Conservation (phyloP, 2,888 invertebrate species). For the Sericinus montela region DNA sequence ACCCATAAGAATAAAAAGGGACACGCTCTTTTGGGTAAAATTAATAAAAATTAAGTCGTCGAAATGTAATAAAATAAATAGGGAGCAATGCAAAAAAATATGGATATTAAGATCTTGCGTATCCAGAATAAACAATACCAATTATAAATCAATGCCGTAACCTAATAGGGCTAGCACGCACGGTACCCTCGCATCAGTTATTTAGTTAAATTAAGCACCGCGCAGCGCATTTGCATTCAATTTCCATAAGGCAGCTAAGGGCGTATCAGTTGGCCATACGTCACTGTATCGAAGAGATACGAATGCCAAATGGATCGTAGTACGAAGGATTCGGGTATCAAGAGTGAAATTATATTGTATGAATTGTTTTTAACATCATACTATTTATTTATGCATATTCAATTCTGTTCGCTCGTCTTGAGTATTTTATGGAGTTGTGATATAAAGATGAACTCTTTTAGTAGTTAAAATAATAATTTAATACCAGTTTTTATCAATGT, state of each 20-base stretch:
- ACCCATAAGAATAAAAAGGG: too few relatives aligned
- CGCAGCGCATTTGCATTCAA: conserved; percentile 73
- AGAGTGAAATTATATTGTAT: conserved; percentile 30
- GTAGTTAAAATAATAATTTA: too few relatives aligned
- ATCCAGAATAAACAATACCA: conserved; percentile 30
- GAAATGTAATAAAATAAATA: too few relatives aligned
- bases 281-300: conserved; percentile 62
- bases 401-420: too few relatives aligned
- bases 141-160: conserved; percentile 59
- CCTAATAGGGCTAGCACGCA: conserved; percentile 47
- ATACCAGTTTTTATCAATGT: too few relatives aligned
- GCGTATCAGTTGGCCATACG: conserved; percentile 70
- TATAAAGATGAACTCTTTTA: too few relatives aligned
- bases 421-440: too few relatives aligned
- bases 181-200: conserved; percentile 58
- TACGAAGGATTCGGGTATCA: conserved; percentile 42
- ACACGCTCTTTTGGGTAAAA: too few relatives aligned
- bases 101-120: background rate
- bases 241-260: conserved; percentile 68
- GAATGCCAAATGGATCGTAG: conserved; percentile 39
- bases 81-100: too few relatives aligned
- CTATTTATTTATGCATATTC: too few relatives aligned
- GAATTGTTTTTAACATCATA: conserved; percentile 20
- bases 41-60: too few relatives aligned
- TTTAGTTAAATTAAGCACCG: conserved; percentile 74